A percentile compares a stretch with the other conserved stretches of the same genome.
These are phyloP conservation scores for Bucorvus abyssinicus DNA, from an alignment of 2,797 vertebrate species.

Conservation along the genomic window DNA sequence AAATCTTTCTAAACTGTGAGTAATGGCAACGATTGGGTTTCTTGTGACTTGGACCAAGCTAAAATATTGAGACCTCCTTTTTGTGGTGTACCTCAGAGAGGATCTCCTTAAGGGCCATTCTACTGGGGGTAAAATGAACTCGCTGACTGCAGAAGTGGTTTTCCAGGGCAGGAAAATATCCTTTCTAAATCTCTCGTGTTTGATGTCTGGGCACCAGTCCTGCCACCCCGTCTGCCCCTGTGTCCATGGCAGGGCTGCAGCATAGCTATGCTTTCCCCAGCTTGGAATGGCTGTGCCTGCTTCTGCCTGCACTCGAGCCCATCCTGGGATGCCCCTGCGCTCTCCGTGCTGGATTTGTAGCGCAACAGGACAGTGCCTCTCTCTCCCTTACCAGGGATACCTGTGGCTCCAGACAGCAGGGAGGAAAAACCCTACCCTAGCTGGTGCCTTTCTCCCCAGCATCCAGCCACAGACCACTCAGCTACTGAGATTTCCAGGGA, in stretches of 20 bases:
- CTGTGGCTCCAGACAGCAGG: background rate
- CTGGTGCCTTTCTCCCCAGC: rapidly evolving
- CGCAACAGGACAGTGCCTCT: background rate
- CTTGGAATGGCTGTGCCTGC: background rate
- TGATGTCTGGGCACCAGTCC: background rate
- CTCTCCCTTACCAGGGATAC: background rate
- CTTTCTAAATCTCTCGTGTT: background rate
- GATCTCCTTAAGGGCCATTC: background rate
- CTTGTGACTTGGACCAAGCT: background rate
- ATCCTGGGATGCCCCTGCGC: background rate
- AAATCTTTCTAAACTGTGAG: background rate
- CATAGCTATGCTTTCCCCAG: background rate
- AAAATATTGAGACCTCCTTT: background rate
- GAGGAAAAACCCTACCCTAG: background rate
- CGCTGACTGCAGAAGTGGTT: background rate
- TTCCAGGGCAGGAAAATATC: background rate
- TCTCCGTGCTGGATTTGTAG: background rate
- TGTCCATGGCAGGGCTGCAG: background rate
- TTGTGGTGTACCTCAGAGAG: background rate
- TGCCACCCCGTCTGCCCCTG: background rate
- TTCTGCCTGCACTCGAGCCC: background rate
- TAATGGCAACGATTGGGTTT: background rate
- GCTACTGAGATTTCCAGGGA: background rate
- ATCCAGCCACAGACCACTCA: background rate
- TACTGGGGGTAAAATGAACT: background rate